Conservation (phyloP, 2,888 invertebrate genomes). For the Meta bourneti region DNA sequence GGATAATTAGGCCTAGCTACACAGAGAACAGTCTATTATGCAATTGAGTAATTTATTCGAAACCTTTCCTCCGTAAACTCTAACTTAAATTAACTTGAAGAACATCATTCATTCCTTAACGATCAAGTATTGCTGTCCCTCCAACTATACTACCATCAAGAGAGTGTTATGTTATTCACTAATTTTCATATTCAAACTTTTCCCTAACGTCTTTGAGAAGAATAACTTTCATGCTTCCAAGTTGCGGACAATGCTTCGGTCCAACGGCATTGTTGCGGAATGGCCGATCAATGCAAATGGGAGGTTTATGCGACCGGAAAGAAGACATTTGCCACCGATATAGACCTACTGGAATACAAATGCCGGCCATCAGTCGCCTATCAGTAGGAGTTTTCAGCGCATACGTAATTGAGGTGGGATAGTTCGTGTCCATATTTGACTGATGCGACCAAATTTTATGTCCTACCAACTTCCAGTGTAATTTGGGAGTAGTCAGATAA, state of each 20-base stretch:
- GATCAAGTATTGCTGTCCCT: background rate
- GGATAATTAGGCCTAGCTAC: no score
- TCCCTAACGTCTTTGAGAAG: constrained; percentile 6
- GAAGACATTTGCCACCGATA: constrained; percentile 1
- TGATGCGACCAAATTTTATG: constrained; percentile 35
- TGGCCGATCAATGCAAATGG: constrained; percentile 66
- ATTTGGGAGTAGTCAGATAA: constrained; percentile 3
- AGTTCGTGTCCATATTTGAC: constrained; percentile 26
- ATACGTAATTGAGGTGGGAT: constrained; percentile 44
- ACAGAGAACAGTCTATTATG: background rate
- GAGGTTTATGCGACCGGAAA: constrained; percentile 16
- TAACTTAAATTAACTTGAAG: background rate
- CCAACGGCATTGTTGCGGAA: background rate
- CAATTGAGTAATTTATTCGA: background rate
- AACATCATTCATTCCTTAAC: background rate
- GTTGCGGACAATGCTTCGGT: background rate
- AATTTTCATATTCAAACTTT: constrained; percentile 38
- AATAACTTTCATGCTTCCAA: background rate
- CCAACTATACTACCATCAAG: background rate
- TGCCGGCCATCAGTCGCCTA: constrained; percentile 7
- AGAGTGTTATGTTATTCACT: background rate
- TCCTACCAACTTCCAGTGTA: background rate
- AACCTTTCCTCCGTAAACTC: background rate
- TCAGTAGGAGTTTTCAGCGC: constrained; percentile 5
- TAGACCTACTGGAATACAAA: constrained; percentile 17